phyloP scores from a whole-genome alignment of 2,888 invertebrate species.

The Dicycla oo region DNA sequence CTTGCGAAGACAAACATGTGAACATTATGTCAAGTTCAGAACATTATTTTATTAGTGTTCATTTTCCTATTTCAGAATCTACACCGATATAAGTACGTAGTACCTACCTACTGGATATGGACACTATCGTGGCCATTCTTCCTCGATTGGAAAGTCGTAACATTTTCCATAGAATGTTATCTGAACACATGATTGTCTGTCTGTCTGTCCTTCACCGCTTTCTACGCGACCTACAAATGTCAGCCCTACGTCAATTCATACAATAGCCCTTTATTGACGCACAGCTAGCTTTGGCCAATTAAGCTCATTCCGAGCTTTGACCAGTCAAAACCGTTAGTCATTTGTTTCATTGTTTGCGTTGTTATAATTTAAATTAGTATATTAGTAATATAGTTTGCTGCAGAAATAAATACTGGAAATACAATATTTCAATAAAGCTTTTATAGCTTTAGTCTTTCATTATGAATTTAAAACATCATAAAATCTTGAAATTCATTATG shows the following conservation, averaged over 20 bases:
- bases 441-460: neutral
- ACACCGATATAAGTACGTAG: neutral
- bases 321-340: slow-evolving; percentile 25
- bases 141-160: slow-evolving; percentile 61
- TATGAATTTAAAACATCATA: neutral
- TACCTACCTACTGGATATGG: too few relatives aligned
- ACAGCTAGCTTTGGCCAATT: slow-evolving; percentile 38
- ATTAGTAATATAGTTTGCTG: neutral
- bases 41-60: too few relatives aligned
- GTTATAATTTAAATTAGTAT: slow-evolving; percentile 9
- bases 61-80: neutral
- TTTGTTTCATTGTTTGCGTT: slow-evolving; percentile 10
- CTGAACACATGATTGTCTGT: slow-evolving; percentile 40
- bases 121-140: slow-evolving; percentile 6
- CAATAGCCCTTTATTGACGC: slow-evolving; percentile 56
- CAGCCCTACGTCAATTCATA: slow-evolving; percentile 59
- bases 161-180: slow-evolving; percentile 48
- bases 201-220: slow-evolving; percentile 52
- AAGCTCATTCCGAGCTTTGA: slow-evolving; percentile 28
- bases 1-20: neutral
- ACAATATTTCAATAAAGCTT: slow-evolving; percentile 15
- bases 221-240: slow-evolving; percentile 58
- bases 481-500: slow-evolving; percentile 4
- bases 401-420: slow-evolving; percentile 16
- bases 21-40: neutral